Conservation (phyloP, 2,113 vertebrate species). For the Cryptomyrus ogoouensis region DNA sequence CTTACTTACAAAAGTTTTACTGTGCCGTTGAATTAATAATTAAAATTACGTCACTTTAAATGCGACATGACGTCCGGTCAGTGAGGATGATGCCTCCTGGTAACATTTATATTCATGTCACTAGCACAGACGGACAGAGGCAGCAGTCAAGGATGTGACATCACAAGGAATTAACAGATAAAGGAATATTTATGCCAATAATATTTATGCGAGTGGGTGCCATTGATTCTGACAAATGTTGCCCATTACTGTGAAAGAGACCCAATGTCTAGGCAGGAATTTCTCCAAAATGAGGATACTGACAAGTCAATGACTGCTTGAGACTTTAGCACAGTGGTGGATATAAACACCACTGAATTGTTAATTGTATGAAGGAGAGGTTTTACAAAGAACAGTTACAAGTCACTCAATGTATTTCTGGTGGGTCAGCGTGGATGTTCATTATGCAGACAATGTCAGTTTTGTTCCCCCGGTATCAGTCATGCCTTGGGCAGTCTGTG, state of each 20-base stretch:
- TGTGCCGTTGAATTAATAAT: background rate
- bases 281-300: background rate
- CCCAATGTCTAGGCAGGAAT: background rate
- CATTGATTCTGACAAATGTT: background rate
- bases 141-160: background rate
- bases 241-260: background rate
- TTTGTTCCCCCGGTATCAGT: background rate
- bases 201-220: background rate
- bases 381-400: background rate
- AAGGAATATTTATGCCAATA: background rate
- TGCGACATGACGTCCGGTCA: background rate
- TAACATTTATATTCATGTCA: background rate
- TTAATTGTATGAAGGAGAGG: background rate
- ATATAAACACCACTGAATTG: background rate
- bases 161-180: background rate
- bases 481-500: background rate
- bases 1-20: background rate
- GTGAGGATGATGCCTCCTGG: background rate
- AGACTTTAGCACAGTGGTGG: background rate
- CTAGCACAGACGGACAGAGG: background rate
- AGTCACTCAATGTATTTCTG: background rate
- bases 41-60: background rate
- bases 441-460: background rate
- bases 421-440: background rate
- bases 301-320: background rate